Evolutionary conservation across 1,140 invertebrate species (phyloP).

Genomic region (fruit fly (Drosophila melanogaster)): Release_6_plus_ISO1_MT NT_037436.4:7080501-7081000

Average conservation of each 20-base stretch:
- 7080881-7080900: no score
- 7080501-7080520: conserved; percentile 71
- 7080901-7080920: no score
- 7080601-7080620: conserved; percentile 57
- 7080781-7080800: background rate
- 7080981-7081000: background rate
- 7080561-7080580: conserved; percentile 35
- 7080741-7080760: background rate
- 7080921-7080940: conserved; percentile 4
- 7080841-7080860: no score
- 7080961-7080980: background rate
- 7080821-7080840: no score
- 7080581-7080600: conserved; percentile 51
- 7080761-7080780: background rate
- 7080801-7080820: no score
- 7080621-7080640: conserved; percentile 59
- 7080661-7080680: conserved; percentile 64
- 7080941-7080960: background rate
- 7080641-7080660: conserved; percentile 45
- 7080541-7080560: conserved; percentile 23
- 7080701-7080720: conserved; percentile 2
- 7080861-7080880: no score
- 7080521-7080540: conserved; percentile 40
- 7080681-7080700: conserved; percentile 8
- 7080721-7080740: background rate